Conservation (phyloP, 2,113 vertebrate species). For the Sebastes schlegelii region DNA sequence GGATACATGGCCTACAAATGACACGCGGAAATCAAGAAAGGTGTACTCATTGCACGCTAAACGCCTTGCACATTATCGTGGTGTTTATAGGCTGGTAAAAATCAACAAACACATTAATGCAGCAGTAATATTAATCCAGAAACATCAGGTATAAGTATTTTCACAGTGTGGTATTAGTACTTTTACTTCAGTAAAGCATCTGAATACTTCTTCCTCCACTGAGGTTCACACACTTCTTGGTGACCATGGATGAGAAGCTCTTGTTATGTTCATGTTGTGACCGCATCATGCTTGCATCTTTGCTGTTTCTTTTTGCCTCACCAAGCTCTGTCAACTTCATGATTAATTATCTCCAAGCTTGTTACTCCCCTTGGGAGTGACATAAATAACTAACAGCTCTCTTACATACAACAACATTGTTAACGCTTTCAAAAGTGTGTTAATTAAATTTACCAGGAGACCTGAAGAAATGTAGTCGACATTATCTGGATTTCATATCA, state of each 20-base stretch:
- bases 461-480: not conserved
- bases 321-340: slow-evolving; percentile 30
- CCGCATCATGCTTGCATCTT: not conserved
- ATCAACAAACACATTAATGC: too few species aligned
- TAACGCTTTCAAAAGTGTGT: slow-evolving; percentile 39
- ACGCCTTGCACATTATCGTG: too few species aligned
- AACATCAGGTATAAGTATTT: too few species aligned
- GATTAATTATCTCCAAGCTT: slow-evolving; percentile 54
- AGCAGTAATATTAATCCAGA: too few species aligned
- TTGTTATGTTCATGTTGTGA: not conserved
- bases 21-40: too few species aligned
- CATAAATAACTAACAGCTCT: slow-evolving; percentile 48
- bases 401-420: slow-evolving; percentile 29
- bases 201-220: too few species aligned
- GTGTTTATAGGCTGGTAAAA: too few species aligned
- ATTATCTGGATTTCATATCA: not conserved
- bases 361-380: slow-evolving; percentile 15
- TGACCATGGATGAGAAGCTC: not conserved
- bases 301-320: slow-evolving; percentile 11
- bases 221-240: too few species aligned
- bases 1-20: too few species aligned
- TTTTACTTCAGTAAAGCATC: too few species aligned
- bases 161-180: too few species aligned
- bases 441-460: slow-evolving; percentile 38
- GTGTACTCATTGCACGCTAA: too few species aligned